A percentile compares a stretch with the other conserved stretches of the same genome.
phyloP scores from a whole-genome alignment of 2,113 vertebrate species.

The Vulpes ferrilata region DNA sequence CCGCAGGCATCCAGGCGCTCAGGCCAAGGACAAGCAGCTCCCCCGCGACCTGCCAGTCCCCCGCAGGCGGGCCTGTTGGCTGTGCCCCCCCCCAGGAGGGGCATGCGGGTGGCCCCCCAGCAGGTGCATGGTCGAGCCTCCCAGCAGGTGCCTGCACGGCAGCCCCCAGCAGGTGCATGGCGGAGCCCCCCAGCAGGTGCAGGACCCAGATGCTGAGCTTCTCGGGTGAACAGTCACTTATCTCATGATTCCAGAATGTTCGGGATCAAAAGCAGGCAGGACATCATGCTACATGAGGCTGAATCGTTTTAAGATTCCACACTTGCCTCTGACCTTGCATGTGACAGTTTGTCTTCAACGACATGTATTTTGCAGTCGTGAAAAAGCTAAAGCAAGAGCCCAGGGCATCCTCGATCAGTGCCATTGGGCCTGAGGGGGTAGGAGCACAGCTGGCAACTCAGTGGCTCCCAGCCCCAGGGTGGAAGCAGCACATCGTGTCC shows the following conservation, averaged over 20 bases:
- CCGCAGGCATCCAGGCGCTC: slow-evolving; percentile 88
- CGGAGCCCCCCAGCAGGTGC: slow-evolving; percentile 89
- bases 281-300: slow-evolving; percentile 78
- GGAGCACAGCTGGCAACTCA: fast-evolving
- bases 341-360: slow-evolving; percentile 79
- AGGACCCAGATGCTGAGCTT: background rate
- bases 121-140: no score
- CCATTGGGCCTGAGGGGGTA: fast-evolving
- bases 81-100: slow-evolving; percentile 86
- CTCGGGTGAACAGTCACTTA: slow-evolving; percentile 39
- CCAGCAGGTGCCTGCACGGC: slow-evolving; percentile 11
- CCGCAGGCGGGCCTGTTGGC: slow-evolving; percentile 89
- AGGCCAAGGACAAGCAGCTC: slow-evolving; percentile 88
- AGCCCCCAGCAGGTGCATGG: no score
- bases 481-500: background rate
- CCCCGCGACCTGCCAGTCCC: slow-evolving; percentile 9
- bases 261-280: slow-evolving; percentile 61
- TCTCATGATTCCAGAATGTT: slow-evolving; percentile 49
- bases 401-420: background rate
- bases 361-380: slow-evolving; percentile 84
- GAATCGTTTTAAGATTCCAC: slow-evolving; percentile 69
- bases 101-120: slow-evolving; percentile 90
- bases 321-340: slow-evolving; percentile 81
- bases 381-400: slow-evolving; percentile 43
- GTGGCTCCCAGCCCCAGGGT: background rate